Base-by-base conservation (phyloP, 2,797 vertebrate genomes). In the Parauchenoglanis punctatus region DNA sequence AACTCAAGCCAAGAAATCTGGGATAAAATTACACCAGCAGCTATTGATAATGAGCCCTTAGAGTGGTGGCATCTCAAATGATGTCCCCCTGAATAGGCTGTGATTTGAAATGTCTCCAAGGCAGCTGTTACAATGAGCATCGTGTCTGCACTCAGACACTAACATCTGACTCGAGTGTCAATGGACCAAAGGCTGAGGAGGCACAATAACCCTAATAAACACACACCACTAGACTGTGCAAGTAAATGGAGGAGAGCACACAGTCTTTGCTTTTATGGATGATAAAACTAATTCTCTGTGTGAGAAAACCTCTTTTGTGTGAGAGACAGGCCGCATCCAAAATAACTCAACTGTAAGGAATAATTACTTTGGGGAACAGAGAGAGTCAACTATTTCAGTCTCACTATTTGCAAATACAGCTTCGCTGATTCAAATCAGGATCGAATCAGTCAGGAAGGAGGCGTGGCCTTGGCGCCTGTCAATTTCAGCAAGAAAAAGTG, bases 41-140 rank as follows among this genome's bases (percentile, higher is more conserved):
- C 84, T 89, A 88, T 59, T 87, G 83, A 89, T 91, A 92, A 91
- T 89, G 86, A 90, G 83, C 70, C 63, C 88, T 90, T 88, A 88
- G 90, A 90, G 25, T 90, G 90, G 76, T 90, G 80, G 68, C 78
- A 59, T 89, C 91, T 90, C 89, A 86, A 87, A 87, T 81, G 75
- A 86, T 87, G 59, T 87, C 90, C 76, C 86, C 63, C 58, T 87
- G 46, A 87, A 89, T 56, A 85, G 83, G 87, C 80, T 58, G 54
- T 54, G 67, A n/a, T 90, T 90, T 88, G 83, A 81, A 89, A 58
- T 63, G 84, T 70, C 89, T 87, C 86, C 82, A 83, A 90, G 88
- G 84, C 83, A 86, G 82, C 63, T 84, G 89, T 86, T 89, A 68
- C 20, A 61, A 25, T 78, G 28, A 49, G 28, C 75, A 52, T 56